These are phyloP conservation scores for Papilio dardanus DNA, from an alignment of 1,140 invertebrate genomes.

Conservation along the genomic window DNA sequence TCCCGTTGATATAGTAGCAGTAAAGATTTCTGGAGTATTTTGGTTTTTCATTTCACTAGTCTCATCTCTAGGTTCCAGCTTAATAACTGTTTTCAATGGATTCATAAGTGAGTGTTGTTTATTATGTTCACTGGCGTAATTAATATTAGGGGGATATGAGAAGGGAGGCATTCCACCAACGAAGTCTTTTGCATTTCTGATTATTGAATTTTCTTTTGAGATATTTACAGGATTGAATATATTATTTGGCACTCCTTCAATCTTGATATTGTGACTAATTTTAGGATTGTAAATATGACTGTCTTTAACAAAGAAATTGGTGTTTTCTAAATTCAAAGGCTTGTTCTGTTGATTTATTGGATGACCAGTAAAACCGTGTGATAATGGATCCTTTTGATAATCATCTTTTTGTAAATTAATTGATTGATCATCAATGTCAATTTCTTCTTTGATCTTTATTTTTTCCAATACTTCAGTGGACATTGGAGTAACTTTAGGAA, in stretches of 20 bases:
- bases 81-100: slow-evolving; percentile 81
- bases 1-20: slow-evolving; percentile 74
- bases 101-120: slow-evolving; percentile 76
- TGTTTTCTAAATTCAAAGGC: slow-evolving; percentile 73
- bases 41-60: slow-evolving; percentile 82
- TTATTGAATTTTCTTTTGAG: slow-evolving; percentile 70
- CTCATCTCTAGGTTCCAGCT: slow-evolving; percentile 84
- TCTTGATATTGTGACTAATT: slow-evolving; percentile 73
- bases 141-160: slow-evolving; percentile 70
- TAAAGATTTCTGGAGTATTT: slow-evolving; percentile 77
- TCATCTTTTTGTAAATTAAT: slow-evolving; percentile 77
- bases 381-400: slow-evolving; percentile 73
- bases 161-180: slow-evolving; percentile 66
- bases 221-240: slow-evolving; percentile 78
- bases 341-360: slow-evolving; percentile 66
- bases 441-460: slow-evolving; percentile 83
- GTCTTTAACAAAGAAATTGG: slow-evolving; percentile 77
- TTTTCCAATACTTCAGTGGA: slow-evolving; percentile 78
- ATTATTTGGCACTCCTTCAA: slow-evolving; percentile 71
- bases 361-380: slow-evolving; percentile 72
- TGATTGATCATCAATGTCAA: slow-evolving; percentile 78
- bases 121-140: slow-evolving; percentile 69
- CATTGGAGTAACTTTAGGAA: slow-evolving; percentile 83
- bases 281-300: slow-evolving; percentile 76
- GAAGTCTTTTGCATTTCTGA: slow-evolving; percentile 75